Conservation (phyloP, 2,888 invertebrate genomes). For the Camponotus fellah region DNA sequence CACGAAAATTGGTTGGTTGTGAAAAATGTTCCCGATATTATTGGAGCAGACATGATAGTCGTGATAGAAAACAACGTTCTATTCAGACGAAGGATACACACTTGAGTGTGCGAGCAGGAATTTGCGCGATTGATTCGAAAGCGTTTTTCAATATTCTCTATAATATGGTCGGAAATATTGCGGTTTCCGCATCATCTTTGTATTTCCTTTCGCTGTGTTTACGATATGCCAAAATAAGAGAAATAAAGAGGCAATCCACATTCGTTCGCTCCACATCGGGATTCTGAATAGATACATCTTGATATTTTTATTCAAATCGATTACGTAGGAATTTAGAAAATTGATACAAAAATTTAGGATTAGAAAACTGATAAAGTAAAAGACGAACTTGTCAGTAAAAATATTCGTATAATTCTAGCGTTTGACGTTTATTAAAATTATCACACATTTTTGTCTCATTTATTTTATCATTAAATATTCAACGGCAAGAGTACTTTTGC, state of each 20-base stretch:
- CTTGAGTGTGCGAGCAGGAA: conserved; percentile 31
- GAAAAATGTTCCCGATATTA: conserved; percentile 54
- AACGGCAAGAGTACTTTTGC: background rate
- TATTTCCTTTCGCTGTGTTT: conserved; percentile 57
- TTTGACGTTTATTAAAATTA: background rate
- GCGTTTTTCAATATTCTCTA: conserved; percentile 64
- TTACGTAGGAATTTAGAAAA: background rate
- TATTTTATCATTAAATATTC: background rate
- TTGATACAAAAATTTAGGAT: background rate
- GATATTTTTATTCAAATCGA: background rate
- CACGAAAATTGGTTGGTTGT: conserved; percentile 42
- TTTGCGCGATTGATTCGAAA: conserved; percentile 59
- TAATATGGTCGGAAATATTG: conserved; percentile 49
- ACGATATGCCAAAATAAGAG: background rate
- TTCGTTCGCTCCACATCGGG: background rate
- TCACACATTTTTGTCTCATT: background rate
- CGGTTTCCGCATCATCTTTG: conserved; percentile 52
- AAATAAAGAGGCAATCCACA: background rate
- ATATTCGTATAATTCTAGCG: background rate
- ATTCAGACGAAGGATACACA: conserved; percentile 50
- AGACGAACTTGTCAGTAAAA: background rate
- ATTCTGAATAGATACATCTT: background rate
- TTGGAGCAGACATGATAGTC: conserved; percentile 46
- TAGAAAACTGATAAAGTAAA: background rate
- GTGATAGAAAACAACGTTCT: conserved; percentile 52